Percentiles rank a stretch among this genome's conserved stretches.
These are phyloP conservation scores for Apotomis capreana DNA, from an alignment of 2,888 invertebrate species.

Conservation along the genomic window DNA sequence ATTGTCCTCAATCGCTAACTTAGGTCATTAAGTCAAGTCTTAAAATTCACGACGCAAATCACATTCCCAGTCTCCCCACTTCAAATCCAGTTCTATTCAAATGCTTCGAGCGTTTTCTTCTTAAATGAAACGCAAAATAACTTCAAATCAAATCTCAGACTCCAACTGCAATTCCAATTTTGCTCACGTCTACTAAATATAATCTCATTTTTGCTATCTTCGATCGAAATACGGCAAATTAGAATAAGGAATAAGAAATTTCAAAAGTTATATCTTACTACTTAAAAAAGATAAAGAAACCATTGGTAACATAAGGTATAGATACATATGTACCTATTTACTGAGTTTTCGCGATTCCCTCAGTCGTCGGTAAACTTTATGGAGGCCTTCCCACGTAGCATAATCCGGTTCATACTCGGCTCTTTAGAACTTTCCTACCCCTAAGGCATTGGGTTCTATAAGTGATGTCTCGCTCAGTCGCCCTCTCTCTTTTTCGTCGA, in stretches of 20 bases:
- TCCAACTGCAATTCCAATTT: conserved; percentile 5
- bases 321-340: too few species aligned
- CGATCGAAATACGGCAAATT: conserved; percentile 11
- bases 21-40: background rate
- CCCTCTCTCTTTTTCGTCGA: background rate
- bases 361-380: too few species aligned
- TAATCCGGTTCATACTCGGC: too few species aligned
- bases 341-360: too few species aligned
- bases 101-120: background rate
- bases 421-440: too few species aligned
- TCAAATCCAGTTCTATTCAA: background rate
- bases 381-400: too few species aligned
- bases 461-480: background rate
- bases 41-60: background rate
- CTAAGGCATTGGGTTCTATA: too few species aligned
- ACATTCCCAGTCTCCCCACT: background rate
- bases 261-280: too few species aligned
- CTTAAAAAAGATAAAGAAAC: too few species aligned
- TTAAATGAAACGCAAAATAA: conserved; percentile 9
- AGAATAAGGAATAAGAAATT: background rate
- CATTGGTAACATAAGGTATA: too few species aligned
- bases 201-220: conserved; percentile 19
- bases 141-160: conserved; percentile 10
- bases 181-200: conserved; percentile 23
- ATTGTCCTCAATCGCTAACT: too few species aligned